Base-by-base conservation (phyloP, 2,797 vertebrate species). In the Crocidura indochinensis region DNA sequence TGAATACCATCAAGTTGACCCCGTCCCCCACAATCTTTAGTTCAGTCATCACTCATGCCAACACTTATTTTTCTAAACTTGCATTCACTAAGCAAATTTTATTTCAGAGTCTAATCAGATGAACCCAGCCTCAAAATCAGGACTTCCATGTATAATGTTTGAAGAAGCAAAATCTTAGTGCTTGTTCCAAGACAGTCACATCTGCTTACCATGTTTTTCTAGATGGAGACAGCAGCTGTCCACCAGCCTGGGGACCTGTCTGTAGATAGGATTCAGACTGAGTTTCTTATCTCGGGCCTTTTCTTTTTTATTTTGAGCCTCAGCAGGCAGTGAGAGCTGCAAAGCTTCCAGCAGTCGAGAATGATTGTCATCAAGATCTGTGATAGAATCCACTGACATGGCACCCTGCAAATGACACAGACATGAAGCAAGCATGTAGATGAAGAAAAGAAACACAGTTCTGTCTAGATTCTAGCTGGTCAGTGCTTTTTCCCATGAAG, bases 371-470 rank as follows among this genome's bases (percentile, higher is more conserved):
- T 99, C 99, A 93, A 99, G 98, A 97, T 99, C 99, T 9, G 99
- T 99, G 97, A 99, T 99, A 94, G 99, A 99, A 97, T 99, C 99
- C 98, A 99, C 99, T 91, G 99, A 99, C 98, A 99, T 99, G 0
- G 99, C 99, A 0, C 99, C 99, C 99, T 99, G 97, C 89, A 96
- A 97, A 95, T 94, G 46, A 97, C 10, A 97, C 17, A 3, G 0
- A 78, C 6, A 0, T 0, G 38, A 91, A 86, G 17, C 11, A 90
- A 93, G 79, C 92, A 81, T 0, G 62, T 0, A 27, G 73, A 64
- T 17, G 65, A 56, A 84, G 64, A 29, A 91, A 92, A 15, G 10
- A 65, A 72, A 94, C 69, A 0, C 31, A 1, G 22, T 27, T 81
- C 31, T 31, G 26, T 62, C 56, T 64, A 47, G 6, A 47, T 0